Base-by-base conservation (phyloP, 2,113 vertebrate genomes). In the Corydoras maculifer region DNA sequence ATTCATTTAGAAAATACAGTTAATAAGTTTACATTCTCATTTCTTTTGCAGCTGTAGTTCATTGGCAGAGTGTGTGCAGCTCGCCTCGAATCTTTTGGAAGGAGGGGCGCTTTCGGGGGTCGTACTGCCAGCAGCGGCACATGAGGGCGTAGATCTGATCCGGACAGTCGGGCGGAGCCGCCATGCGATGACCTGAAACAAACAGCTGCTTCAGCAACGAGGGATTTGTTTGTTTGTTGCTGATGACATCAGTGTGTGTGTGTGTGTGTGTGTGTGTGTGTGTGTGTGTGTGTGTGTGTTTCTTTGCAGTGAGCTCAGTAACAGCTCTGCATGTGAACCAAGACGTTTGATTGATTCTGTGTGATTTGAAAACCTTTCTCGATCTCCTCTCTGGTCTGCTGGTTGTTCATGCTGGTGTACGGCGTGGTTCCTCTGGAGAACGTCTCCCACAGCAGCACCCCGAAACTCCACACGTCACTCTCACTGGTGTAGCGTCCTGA, bases 381-480 rank as follows among this genome's bases (percentile, higher is more conserved):
- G 60, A 98, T 87, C 0, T 92, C 88, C 0, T 98, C 95, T 2
- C 94, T 87, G 0, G 92, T 93, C 84, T 97, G 93, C 75, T 96
- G 94, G 78, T 98, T 99, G 87, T 61, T 94, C 91, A 98, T 92
- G 82, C 82, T 91, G 69, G 91, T 64, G 29, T 98, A 99, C 0
- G 97, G 97, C 0, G 90, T 77, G 0, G 90, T 86, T 0, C 97
- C 96, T 78, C 92, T 80, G 68, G 93, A 95, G 84, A 99, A 99
- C 13, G 92, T 86, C 86, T 99, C 97, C 96, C 97, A 99, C 13
- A 98, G 84, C 62, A 98, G 83, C 57, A 99, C 84, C 1, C 96
- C 97, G 0, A 97, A 99, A 81, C 97, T 98, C 97, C 97, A 99
- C 57, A 98, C 90, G 0, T 99, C 96, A 0, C 94, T 98, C 81